A percentile compares a stretch with the other conserved stretches of the same genome.
These are phyloP conservation scores for Hypomesus transpacificus DNA, from an alignment of 2,113 vertebrate species.

Conservation along the genomic window DNA sequence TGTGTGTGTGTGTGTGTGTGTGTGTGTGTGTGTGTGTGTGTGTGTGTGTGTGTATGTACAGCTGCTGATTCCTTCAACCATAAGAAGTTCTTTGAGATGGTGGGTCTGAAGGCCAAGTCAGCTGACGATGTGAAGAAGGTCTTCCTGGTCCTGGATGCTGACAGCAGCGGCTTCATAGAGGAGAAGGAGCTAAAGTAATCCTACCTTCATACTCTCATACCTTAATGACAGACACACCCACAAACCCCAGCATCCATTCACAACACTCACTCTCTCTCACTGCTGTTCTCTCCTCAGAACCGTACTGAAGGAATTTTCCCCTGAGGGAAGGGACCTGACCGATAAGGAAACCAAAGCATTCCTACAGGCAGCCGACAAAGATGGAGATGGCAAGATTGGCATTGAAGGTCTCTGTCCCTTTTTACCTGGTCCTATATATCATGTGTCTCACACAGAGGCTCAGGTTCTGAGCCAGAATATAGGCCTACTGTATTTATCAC, in stretches of 20 bases:
- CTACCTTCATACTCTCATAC: slow-evolving; percentile 4
- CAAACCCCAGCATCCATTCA: neutral
- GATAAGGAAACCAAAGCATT: slow-evolving; percentile 88
- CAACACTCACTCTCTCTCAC: slow-evolving; percentile 18
- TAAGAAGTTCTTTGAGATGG: slow-evolving; percentile 78
- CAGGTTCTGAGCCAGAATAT: neutral
- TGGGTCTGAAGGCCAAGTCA: slow-evolving; percentile 76
- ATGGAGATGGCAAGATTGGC: slow-evolving; percentile 95
- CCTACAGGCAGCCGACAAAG: slow-evolving; percentile 91
- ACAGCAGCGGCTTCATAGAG: slow-evolving; percentile 80
- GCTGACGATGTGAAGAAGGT: slow-evolving; percentile 73
- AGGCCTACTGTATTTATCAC: neutral
- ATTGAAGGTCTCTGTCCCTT: slow-evolving; percentile 76
- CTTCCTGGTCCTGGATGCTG: slow-evolving; percentile 78
- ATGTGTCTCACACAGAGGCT: neutral
- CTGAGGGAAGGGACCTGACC: slow-evolving; percentile 83
- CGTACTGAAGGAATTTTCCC: slow-evolving; percentile 84
- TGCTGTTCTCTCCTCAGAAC: slow-evolving; percentile 65
- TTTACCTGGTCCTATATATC: neutral
- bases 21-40: no score
- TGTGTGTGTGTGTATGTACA: slow-evolving; percentile 17
- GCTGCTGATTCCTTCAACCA: slow-evolving; percentile 79
- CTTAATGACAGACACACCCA: neutral
- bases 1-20: no score
- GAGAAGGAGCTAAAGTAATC: slow-evolving; percentile 82